A percentile compares a stretch with the other conserved stretches of the same genome.
Conservation (phyloP, 2,113 vertebrate genomes). For the Diadophis punctatus region DNA sequence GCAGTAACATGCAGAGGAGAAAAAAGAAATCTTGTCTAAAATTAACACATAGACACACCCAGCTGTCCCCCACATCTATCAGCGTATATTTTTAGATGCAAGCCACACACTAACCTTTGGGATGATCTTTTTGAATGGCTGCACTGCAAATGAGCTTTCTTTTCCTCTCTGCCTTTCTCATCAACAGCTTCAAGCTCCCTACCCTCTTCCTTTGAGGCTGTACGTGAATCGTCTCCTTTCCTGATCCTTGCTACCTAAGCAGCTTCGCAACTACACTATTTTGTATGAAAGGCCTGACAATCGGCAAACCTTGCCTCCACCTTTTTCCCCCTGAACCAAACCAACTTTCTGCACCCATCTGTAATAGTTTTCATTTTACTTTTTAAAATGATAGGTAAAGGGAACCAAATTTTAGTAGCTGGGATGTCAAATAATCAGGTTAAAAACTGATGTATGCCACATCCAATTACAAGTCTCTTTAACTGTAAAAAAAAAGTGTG, state of each 20-base stretch:
- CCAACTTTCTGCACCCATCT: neutral
- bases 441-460: neutral
- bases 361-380: neutral
- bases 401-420: neutral
- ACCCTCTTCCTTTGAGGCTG: neutral
- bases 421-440: neutral
- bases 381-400: neutral
- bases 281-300: neutral
- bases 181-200: neutral
- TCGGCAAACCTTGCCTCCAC: neutral
- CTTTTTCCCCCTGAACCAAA: neutral
- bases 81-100: neutral
- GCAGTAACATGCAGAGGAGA: neutral
- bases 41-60: neutral
- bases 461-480: neutral
- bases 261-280: too few species aligned
- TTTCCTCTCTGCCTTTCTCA: neutral
- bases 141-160: neutral
- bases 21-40: neutral
- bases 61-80: neutral
- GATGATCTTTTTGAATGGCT: neutral
- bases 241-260: neutral
- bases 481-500: neutral
- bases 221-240: neutral
- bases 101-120: neutral